Conservation (phyloP, 2,113 vertebrate genomes). For the Acinonyx jubatus region DNA sequence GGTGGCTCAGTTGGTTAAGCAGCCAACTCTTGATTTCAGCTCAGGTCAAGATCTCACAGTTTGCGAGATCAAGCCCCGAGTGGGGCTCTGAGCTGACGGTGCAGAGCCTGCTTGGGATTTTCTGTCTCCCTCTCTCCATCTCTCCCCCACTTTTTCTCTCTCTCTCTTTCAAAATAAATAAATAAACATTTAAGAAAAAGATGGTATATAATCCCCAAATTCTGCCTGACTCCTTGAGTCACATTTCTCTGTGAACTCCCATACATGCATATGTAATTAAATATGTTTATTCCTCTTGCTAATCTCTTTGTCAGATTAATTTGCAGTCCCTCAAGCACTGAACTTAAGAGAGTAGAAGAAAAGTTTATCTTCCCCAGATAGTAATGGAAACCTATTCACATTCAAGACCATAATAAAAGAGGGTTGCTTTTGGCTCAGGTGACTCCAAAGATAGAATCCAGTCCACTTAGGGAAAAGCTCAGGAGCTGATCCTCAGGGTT, state of each 20-base stretch:
- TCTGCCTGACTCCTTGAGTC: not conserved
- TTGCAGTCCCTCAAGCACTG: not conserved
- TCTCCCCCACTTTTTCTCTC: no score
- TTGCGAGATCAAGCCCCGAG: no score
- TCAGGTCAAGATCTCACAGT: no score
- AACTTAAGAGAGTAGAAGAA: not conserved
- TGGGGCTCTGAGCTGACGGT: no score
- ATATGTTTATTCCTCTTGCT: not conserved
- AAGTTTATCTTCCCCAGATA: not conserved
- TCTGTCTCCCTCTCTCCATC: no score
- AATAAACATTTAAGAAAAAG: not conserved
- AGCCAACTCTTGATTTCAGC: no score
- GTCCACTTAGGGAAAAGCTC: not conserved
- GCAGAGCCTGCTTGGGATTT: no score
- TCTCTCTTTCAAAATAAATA: no score
- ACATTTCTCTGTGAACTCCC: not conserved
- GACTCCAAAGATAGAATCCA: not conserved
- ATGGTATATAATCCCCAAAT: not conserved
- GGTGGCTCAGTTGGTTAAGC: no score
- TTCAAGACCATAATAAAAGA: not conserved
- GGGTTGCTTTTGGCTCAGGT: not conserved
- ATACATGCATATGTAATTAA: not conserved
- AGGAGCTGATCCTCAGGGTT: not conserved
- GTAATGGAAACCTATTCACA: not conserved
- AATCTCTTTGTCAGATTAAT: not conserved